A percentile compares a stretch with the other conserved stretches of the same genome.
Evolutionary conservation across 2,888 invertebrate genomes (phyloP).

Genomic region (Rhagophthalmus giganteus): DNA sequence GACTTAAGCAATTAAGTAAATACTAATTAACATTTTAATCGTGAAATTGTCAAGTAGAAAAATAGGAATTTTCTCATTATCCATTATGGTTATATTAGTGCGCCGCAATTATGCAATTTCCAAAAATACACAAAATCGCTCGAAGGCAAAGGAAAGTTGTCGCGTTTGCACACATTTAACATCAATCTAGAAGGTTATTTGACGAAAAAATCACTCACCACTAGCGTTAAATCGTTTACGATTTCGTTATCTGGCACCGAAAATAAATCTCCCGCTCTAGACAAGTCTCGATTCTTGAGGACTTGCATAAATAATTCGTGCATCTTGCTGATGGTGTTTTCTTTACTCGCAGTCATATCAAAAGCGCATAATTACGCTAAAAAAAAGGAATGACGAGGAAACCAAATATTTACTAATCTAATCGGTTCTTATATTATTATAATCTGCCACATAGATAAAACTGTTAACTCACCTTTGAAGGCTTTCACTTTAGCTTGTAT

Average conservation of each 20-base stretch:
- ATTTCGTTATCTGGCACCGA: constrained; percentile 85
- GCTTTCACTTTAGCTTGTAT: constrained; percentile 27
- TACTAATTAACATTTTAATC: no score
- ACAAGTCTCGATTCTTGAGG: constrained; percentile 84
- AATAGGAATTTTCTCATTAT: no score
- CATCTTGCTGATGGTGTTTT: constrained; percentile 62
- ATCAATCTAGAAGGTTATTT: not conserved
- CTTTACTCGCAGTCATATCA: constrained; percentile 30
- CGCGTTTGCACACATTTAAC: no score
- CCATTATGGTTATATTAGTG: no score
- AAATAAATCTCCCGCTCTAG: constrained; percentile 89
- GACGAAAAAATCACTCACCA: constrained; percentile 61
- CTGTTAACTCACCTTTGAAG: constrained; percentile 32
- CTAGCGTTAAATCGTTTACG: constrained; percentile 81
- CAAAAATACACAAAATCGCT: not conserved
- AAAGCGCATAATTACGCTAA: constrained; percentile 6
- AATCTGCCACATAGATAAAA: constrained; percentile 35
- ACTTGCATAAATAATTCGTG: constrained; percentile 91
- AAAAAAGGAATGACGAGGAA: constrained; percentile 12
- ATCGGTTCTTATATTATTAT: constrained; percentile 15
- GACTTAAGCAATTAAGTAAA: not conserved
- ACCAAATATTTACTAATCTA: constrained; percentile 17
- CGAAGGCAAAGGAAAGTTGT: constrained; percentile 4
- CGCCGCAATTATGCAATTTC: no score
- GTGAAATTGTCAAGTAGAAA: no score